Base-by-base conservation (phyloP, 2,797 vertebrate species). In the Hippopotamyrus pictus region DNA sequence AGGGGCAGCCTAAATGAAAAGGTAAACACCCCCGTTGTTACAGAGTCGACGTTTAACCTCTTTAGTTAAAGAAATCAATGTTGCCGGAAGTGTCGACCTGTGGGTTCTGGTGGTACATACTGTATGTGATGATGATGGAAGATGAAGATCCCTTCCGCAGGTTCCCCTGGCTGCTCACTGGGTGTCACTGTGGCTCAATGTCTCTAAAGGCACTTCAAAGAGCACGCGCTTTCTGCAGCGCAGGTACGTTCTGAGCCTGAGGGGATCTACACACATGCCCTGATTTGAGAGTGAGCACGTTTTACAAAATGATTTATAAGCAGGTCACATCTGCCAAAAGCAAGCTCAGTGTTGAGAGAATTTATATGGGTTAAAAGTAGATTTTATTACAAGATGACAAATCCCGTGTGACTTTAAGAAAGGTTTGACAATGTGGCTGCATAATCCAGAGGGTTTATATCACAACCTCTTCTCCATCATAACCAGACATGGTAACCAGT, bases 351-450 rank as follows among this genome's bases (percentile, higher is more conserved):
- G 3, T 41, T 87, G 65, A 79, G 53, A 84, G 62, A 48, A 48
- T 89, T 22, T 22, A 44, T 87, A 88, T 46, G 46, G 25, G 57
- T 91, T 85, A 19, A 90, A 84, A 25, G n/a, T 29, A 22, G 88
- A 33, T 87, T 88, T 65, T n/a, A 50, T 76, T 87, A 90, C 2
- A 17, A 41, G 92, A 91, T 90, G 6, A 89, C 87, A 94, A 93
- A 92, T 92, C 12, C 29, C 90, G 87, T 79, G 88, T 91, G 88
- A 14, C 91, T 94, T 92, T 92, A 89, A 93, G 90, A 90, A 89
- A 92, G 73, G 41, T 87, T 69, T 88, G 59, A 53, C 87, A 89
- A 90, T 29, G 17, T 17, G 88, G 14, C 53, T 86, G 44, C 88
- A 89, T 92, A 87, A 93, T 92, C 14, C 12, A 48, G 82, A 82